These are phyloP conservation scores for Oxyteleia sp. DNA, from an alignment of 2,888 invertebrate species.

Conservation along the genomic window DNA sequence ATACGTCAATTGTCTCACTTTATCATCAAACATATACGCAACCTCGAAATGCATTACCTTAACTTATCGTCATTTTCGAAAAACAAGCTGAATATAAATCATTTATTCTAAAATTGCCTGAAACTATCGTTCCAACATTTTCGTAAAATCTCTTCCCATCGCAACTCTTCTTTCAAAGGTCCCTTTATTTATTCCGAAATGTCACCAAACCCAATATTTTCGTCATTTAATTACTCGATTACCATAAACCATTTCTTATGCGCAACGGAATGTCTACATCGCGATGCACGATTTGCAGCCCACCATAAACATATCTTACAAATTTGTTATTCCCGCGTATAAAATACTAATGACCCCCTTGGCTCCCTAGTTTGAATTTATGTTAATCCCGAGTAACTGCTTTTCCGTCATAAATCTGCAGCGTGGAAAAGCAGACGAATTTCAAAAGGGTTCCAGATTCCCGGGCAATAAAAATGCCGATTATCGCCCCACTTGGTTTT, in stretches of 20 bases:
- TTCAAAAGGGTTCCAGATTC: neutral
- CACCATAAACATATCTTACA: conserved; percentile 59
- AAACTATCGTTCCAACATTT: too few species aligned
- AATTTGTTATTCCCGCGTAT: conserved; percentile 43
- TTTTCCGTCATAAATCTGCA: conserved; percentile 50
- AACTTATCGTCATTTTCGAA: too few species aligned
- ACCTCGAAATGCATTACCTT: too few species aligned
- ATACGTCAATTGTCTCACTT: neutral
- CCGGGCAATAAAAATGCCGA: too few species aligned
- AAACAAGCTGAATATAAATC: too few species aligned
- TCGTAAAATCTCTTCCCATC: too few species aligned
- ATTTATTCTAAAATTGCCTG: too few species aligned
- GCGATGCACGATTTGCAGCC: conserved; percentile 65
- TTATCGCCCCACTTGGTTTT: too few species aligned
- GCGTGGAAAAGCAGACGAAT: conserved; percentile 20
- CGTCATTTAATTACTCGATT: conserved; percentile 38
- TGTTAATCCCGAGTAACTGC: conserved; percentile 45
- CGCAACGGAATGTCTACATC: conserved; percentile 57
- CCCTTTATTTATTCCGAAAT: too few species aligned
- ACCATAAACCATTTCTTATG: conserved; percentile 64
- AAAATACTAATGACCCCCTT: conserved; percentile 56
- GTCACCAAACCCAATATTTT: conserved; percentile 26
- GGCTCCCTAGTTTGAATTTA: conserved; percentile 39
- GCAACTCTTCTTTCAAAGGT: too few species aligned
- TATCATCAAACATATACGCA: neutral